Percentiles rank a stretch among this genome's conserved stretches.
These are phyloP conservation scores for Epizoanthus fatuus DNA, from an alignment of 92 coral and sea anemone genomes.

Conservation along the genomic window DNA sequence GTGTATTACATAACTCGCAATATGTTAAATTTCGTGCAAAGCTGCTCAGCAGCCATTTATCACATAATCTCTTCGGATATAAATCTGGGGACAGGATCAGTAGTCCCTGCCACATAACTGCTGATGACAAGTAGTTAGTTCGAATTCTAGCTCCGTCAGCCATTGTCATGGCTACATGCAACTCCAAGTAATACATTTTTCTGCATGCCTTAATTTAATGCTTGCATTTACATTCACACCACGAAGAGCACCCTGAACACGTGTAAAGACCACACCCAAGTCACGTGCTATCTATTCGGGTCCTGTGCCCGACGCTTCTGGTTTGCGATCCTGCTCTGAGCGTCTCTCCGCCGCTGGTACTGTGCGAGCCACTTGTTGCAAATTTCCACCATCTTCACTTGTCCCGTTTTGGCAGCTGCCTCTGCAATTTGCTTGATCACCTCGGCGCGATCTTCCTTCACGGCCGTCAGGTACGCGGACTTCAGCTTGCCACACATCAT, in stretches of 20 bases:
- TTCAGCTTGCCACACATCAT: constrained; percentile 90
- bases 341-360: constrained; percentile 60
- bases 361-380: constrained; percentile 91
- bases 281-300: constrained; percentile 24
- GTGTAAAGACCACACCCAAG: background rate
- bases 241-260: background rate
- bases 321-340: constrained; percentile 40
- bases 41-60: no score
- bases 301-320: constrained; percentile 12
- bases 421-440: constrained; percentile 87
- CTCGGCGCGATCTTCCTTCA: constrained; percentile 85
- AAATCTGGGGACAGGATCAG: no score
- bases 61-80: no score
- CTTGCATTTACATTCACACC: background rate
- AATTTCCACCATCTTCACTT: constrained; percentile 86
- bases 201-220: no score
- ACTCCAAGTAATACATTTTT: background rate
- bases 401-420: constrained; percentile 87
- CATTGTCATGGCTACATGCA: no score
- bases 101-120: no score
- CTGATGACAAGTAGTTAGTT: no score
- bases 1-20: no score
- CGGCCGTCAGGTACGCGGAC: constrained; percentile 96
- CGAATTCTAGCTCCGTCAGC: no score
- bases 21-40: no score